Evolutionary conservation across 92 coral and sea anemone genomes (phyloP).

Genomic region (Actinostola sp.): DNA sequence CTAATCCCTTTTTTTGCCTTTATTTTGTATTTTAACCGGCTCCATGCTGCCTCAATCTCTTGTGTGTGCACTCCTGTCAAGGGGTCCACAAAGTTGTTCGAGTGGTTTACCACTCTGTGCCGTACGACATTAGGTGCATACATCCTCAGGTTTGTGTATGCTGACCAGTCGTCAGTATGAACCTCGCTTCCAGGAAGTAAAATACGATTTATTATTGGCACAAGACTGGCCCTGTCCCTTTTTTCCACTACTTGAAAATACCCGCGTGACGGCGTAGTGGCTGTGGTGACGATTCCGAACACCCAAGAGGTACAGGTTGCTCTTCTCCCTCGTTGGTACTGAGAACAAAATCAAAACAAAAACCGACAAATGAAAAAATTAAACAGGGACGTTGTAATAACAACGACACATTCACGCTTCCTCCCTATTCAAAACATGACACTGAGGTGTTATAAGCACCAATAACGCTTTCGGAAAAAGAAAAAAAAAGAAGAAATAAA

Average conservation of each 20-base stretch:
- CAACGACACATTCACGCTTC: too few relatives aligned
- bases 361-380: too few relatives aligned
- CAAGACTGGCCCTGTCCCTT: background rate
- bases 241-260: slow-evolving; percentile 11
- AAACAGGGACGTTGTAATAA: too few relatives aligned
- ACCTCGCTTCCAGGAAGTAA: background rate
- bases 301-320: background rate
- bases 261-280: background rate
- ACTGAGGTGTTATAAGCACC: too few relatives aligned
- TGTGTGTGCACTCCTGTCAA: slow-evolving; percentile 6
- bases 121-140: background rate
- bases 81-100: slow-evolving; percentile 2
- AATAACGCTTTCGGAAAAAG: too few relatives aligned
- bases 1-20: too few relatives aligned
- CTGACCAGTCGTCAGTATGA: slow-evolving; percentile 1
- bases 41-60: slow-evolving; percentile 5
- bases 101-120: background rate
- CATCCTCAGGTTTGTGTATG: background rate
- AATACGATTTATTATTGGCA: background rate
- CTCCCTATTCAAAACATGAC: too few relatives aligned
- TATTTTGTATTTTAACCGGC: too few relatives aligned
- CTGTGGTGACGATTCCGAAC: slow-evolving; percentile 3
- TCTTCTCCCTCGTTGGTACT: background rate
- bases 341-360: background rate
- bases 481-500: too few relatives aligned